Base-by-base conservation (phyloP, 2,888 invertebrate genomes). In the Heliconius sara region DNA sequence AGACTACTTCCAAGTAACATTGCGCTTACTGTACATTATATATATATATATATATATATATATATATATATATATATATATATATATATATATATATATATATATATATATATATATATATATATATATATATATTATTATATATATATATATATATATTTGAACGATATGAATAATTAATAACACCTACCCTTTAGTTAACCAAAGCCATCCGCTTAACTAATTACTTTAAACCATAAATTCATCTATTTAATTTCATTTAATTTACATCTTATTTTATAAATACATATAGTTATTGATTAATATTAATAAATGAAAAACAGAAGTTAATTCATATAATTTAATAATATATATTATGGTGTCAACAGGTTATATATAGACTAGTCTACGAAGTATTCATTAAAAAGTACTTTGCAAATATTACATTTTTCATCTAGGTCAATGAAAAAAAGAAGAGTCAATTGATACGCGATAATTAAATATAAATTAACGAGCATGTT, bases 1-100 rank as follows among this genome's bases (percentile, higher is more conserved):
- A 75, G 65, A 63, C 47, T 43, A 75, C 75, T 75, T 75, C 65
- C 75, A 75, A 75, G 75, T 66, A 65, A 43, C 39, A 73, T 34
- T 34, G 16, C n/a, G 7, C 4, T 60, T 34, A n/a, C 13, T 10
- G 9, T 52, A 39, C 27, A 73, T 60, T n/a, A 39, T 25, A n/a
- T 34, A 30, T 34, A 34, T 34, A 30, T 30, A 30, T 30, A 30
- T 30, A 30, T 30, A 30, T 30, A 34, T 5, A 34, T 34, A 60
- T 60, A 30, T 57, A 27, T 57, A 34, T 5, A 34, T 34, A 60
- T 60, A 30, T 57, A 27, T 57, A 34, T 5, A 34, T 34, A 60
- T 60, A 30, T 57, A 27, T 57, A 27, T n/a, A 39, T 25, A n/a
- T 34, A 30, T 34, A 34, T 34, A 30, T 30, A 30, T 30, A 30